Base-by-base conservation (phyloP, 2,113 vertebrate genomes). In the Cheirogaleus medius region DNA sequence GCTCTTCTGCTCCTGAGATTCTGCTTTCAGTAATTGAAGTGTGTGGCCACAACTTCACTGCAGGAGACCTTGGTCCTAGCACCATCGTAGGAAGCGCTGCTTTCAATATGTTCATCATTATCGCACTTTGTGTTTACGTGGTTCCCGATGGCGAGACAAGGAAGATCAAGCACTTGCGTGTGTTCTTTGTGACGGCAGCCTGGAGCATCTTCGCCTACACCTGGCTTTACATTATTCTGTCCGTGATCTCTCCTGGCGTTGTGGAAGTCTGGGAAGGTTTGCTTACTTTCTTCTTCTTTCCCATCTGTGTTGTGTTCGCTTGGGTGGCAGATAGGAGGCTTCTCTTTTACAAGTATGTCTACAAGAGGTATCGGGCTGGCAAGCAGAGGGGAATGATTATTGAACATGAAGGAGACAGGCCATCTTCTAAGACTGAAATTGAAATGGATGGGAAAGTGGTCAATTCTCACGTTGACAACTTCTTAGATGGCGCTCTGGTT, bases 81-180 rank as follows among this genome's bases (percentile, higher is more conserved):
- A 99, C 99, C n/a, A 99, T 99, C 0, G 99, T 99, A 66, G 99
- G 99, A 32, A 99, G 99, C 1, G 99, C 99, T 0, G 99, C 99
- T 0, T 99, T 99, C 98, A 99, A 99, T 97, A 99, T 99, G 99
- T 99, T 99, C 49, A 99, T 99, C 97, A 99, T 99, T 96, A 99
- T 99, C 0, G 99, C 99, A 0, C 97, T 99, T 6, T 99, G 99
- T 12, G 99, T 99, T 20, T 99, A 99, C 0, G 99, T 99, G 47
- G 99, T 99, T 63, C 99, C 99, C 0, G 99, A 99, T 0, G 99
- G 99, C 21, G 99, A 99, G 95, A 99, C 99, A 5, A 98, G 99
- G 73, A 99, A 99, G 97, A 99, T 99, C 44, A 99, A 99, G 96
- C 99, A 99, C 97, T 97, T 99, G 60, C 92, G 99, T 11, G 99